Evolutionary conservation across 2,113 vertebrate genomes (phyloP), one percentile per base, ranked within the genome.

Genomic region (Sialia sialis): DNA sequence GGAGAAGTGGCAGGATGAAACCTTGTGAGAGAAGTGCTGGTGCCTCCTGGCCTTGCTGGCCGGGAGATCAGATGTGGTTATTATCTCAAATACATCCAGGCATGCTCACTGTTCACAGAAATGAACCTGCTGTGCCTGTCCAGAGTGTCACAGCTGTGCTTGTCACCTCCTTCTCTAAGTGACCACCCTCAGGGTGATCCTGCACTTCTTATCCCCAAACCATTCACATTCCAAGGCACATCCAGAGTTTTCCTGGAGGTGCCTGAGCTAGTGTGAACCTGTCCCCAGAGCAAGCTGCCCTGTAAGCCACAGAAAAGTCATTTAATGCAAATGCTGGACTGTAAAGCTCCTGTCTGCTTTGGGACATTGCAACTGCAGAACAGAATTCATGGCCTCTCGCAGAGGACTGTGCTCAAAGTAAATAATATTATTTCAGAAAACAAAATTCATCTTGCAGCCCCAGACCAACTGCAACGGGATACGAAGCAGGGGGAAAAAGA

Each of bases 351-450:
- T 82, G 81, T 93, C 93, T 84, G 55, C 18, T 73, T 34, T 49
- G 59, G 80, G 73, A 86, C 58, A 6, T 68, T 89, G 91, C 89
- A 87, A 85, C 27, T 85, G 93, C 90, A 87, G 87, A 52, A 62
- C 43, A 90, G 88, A 93, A 94, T 62, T 36, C 46, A 3, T 20
- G 82, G 89, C 54, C 66, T 87, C 72, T 95, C 1, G 0, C 44
- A 64, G 48, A 91, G 39, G 32, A 29, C 73, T 72, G 54, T 11
- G 23, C 81, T 95, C 82, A 36, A 76, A 76, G 89, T 73, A 95
- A 92, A 87, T 92, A 89, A 89, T 93, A 87, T 96, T 94, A 82
- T 89, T 75, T 84, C 56, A 94, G 87, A 91, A 94, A 96, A 91
- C 46, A 91, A 90, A 94, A 81, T 94, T 94, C 55, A 84, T 89